phyloP scores from a whole-genome alignment of 2,113 vertebrate genomes.

The Caretta caretta region DNA sequence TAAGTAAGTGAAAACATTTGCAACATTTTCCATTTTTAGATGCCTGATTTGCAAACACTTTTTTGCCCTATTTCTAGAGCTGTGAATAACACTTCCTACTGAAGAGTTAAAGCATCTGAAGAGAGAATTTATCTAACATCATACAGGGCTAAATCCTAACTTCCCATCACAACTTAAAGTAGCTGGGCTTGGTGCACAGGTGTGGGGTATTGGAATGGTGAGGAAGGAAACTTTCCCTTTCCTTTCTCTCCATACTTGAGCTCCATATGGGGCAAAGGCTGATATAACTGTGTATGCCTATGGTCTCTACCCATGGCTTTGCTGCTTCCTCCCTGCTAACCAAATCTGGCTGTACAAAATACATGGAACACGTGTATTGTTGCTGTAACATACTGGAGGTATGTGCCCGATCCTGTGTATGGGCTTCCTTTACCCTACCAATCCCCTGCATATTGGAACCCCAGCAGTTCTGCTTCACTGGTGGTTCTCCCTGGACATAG shows the following conservation, averaged over 20 bases:
- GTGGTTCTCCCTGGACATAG: background rate
- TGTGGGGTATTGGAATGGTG: background rate
- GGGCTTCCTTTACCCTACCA: background rate
- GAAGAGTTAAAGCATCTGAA: background rate
- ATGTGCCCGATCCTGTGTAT: background rate
- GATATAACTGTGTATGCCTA: background rate
- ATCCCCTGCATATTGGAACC: background rate
- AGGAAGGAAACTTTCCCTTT: background rate
- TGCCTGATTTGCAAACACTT: background rate
- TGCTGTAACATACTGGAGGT: background rate
- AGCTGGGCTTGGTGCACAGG: background rate
- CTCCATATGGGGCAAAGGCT: background rate
- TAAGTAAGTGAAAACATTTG: background rate
- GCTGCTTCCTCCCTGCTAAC: background rate
- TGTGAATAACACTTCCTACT: background rate
- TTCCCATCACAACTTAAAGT: background rate
- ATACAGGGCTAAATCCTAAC: background rate
- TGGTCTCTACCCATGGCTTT: background rate
- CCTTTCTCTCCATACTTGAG: background rate
- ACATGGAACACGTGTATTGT: background rate
- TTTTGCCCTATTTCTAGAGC: background rate
- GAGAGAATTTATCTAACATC: fast-evolving
- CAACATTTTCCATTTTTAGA: background rate
- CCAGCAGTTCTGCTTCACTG: background rate
- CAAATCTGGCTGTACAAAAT: background rate